phyloP scores from a whole-genome alignment of 2,888 invertebrate genomes.

The Gerris lacustris region DNA sequence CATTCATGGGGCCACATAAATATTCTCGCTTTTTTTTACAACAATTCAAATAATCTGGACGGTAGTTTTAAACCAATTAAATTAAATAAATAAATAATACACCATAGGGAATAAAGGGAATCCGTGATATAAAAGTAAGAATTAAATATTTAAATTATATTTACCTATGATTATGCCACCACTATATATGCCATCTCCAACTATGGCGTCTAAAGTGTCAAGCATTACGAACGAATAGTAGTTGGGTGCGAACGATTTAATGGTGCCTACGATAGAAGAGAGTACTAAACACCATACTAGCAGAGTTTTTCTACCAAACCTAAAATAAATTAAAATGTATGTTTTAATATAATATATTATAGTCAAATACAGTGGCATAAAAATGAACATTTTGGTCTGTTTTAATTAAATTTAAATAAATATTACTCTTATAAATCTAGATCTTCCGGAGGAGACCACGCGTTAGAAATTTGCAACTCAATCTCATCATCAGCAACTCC shows the following conservation, averaged over 20 bases:
- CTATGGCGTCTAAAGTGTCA: constrained; percentile 49
- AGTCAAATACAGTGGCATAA: no score
- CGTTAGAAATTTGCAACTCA: no score
- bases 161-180: constrained; percentile 60
- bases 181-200: constrained; percentile 57
- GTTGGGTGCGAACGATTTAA: constrained; percentile 53
- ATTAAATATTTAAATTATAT: constrained; percentile 26
- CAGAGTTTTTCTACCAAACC: constrained; percentile 51
- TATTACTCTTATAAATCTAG: no score
- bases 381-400: no score
- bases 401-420: no score
- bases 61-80: constrained; percentile 13
- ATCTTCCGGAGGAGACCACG: no score
- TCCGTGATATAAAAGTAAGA: constrained; percentile 7
- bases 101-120: constrained; percentile 13
- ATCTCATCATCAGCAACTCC: no score
- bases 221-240: constrained; percentile 56
- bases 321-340: no score
- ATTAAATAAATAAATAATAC: constrained; percentile 17
- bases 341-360: no score
- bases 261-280: constrained; percentile 52
- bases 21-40: no score
- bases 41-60: constrained; percentile 12
- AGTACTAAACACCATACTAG: constrained; percentile 46
- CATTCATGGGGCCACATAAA: no score